Base-by-base conservation (phyloP, 2,888 invertebrate species). In the Diarsia rubi region DNA sequence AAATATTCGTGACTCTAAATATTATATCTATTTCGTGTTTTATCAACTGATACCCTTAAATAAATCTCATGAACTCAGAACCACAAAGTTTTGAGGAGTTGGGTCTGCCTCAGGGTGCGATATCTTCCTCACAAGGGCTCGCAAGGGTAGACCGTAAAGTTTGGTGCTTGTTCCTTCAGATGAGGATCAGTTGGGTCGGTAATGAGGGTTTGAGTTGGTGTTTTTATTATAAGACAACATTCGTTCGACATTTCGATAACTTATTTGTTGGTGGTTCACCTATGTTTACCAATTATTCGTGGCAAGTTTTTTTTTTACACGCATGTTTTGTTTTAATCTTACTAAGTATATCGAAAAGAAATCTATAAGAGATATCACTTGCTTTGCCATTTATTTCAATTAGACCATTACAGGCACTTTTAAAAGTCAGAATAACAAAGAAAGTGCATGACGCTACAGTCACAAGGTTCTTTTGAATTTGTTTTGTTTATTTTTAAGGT, bases 91-190 rank as follows among this genome's bases (percentile, higher is more conserved):
- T 54, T 14, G 42, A 76, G 69, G 45, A 68, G 75, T 45, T 27
- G 24, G 59, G n/a, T 63, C n/a, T 62, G 54, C 54, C 63, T 11
- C 37, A 57, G 63, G 63, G 78, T 52, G 71, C 63, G 47, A 78
- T 64, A 31, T 77, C 42, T 64, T 52, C 21, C 31, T 57, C 47
- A 42, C 11, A 47, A 71, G 54, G 27, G 62, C 16, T 24, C 16
- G 16, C 54, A 12, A 16, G 57, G 57, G 57, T 42, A 24, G 63
- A 64, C 78, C 78, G 71, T 71, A 77, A 78, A 77, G 31, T 77
- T 77, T 8, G 6, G 44, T 14, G 42, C 16, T 54, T 37, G 24
- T 71, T 64, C 42, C 78, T 44, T 44, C 16, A 21, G 72, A 71
- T 71, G 31, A 44, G 63, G 42, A 76, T 64, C 76, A 52, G 31